Evolutionary conservation across 1,140 invertebrate genomes (phyloP), one percentile per base, ranked within the genome.

Genomic region (Antheraea mylitta): DNA sequence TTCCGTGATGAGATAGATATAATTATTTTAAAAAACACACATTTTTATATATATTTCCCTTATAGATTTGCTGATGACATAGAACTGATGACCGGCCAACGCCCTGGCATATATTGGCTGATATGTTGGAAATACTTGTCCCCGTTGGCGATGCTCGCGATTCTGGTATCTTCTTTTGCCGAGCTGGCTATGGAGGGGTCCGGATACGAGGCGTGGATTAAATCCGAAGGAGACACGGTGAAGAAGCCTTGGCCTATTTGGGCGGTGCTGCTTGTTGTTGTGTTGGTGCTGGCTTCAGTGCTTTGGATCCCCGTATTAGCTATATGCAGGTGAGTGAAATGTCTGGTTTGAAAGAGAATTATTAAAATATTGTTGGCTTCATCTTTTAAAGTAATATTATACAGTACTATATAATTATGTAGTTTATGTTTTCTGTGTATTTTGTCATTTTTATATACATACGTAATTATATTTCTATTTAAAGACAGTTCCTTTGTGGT

Each of bases 41-140:
- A 60, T 18, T 3, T 18, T 5, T 18, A n/a, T 7, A 60, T 18
- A 60, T n/a, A 60, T 60, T 18, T 9, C 18, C 58, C 18, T 87
- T 82, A 10, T 74, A 91, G 87, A 80, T 98, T 99, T 82, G 96
- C 97, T 7, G 97, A 98, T 81, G 98, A 99, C 84, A 98, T 99
- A 73, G 97, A 99, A 91, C 92, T 98, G 82, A 99, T 99, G 98
- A 98, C 97, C 5, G 98, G 98, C 0, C 95, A 95, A 59, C 92
- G 97, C 37, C 97, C 98, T 5, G 95, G 95, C 2, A 92, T 97
- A 6, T 99, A 98, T 83, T 98, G 97, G 97, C 89, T 98, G 71
- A 95, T 98, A 72, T 99, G 98, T 86, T 99, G 98, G 98, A 98
- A 98, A 81, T 99, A 98, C 78, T 86, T 99, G 10, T 98, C 97